These are phyloP conservation scores for Germaria angustata DNA, from an alignment of 2,888 invertebrate genomes.

Conservation along the genomic window DNA sequence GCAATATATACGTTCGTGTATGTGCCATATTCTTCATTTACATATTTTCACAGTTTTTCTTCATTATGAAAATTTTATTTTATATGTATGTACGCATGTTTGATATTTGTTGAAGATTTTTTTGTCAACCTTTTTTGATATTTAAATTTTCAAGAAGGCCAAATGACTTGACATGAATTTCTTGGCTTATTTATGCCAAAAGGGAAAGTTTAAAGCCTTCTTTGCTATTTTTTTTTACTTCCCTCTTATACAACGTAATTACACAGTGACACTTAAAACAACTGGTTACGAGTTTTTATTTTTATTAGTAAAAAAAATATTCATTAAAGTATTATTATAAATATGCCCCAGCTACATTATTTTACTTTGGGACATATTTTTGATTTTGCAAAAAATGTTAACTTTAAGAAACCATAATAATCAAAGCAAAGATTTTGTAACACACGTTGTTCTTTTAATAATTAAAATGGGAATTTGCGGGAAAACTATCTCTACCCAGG, in stretches of 20 bases:
- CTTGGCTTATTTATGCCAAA: no score
- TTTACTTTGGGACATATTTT: no score
- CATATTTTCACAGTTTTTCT: constrained; percentile 38
- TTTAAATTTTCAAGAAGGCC: constrained; percentile 48
- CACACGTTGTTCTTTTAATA: no score
- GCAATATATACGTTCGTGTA: constrained; percentile 41
- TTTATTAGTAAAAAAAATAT: neutral
- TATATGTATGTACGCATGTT: constrained; percentile 38
- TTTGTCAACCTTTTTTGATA: neutral
- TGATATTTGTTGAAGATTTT: neutral
- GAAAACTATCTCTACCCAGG: no score
- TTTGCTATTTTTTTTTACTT: neutral
- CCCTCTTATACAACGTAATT: neutral
- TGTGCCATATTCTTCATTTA: constrained; percentile 28
- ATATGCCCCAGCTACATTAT: no score
- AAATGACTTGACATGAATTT: constrained; percentile 13
- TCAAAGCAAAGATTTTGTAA: no score
- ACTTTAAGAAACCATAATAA: no score
- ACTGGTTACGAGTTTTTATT: neutral
- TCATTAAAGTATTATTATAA: no score
- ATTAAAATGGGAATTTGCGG: no score
- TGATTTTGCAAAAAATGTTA: no score
- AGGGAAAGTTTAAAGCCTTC: neutral
- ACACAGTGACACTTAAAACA: neutral
- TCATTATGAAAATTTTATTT: constrained; percentile 44